Evolutionary conservation across 2,113 vertebrate species (phyloP), one percentile per base, ranked within the genome.

Genomic region (Nothoprocta perdicaria): DNA sequence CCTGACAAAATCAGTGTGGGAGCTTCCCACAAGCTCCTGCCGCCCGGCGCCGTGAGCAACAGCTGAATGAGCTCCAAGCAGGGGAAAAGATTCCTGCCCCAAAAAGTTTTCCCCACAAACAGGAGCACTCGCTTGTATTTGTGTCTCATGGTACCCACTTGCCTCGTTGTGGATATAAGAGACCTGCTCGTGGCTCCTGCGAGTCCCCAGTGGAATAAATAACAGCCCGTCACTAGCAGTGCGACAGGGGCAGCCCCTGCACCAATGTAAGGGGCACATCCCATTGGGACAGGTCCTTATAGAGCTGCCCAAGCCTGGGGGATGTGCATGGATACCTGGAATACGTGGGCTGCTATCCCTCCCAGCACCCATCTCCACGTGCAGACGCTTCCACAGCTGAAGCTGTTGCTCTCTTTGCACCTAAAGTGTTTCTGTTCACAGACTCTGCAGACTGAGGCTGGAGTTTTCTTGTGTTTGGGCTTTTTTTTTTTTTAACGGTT

Each of bases 1-100:
- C 68, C 68, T 50, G 76, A 96, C 94, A 96, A 96, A 96, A 95
- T 95, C 94, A 41, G 91, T 86, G 94, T 92, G 85, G 95, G 96
- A 92, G 94, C 89, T 80, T 19, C 61, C 76, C 84, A 89, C 80
- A 84, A 91, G 81, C 79, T 90, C 57, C 84, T 1, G 27, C 81
- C 74, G 92, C 92, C 91, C 84, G 4, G 4, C 50, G 11, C 22
- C 7, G 3, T 71, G 87, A 5, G 1, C 8, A 12, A 87, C 96
- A 93, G 91, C 92, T 86, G 89, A 93, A 93, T 92, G 69, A 10
- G 92, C 83, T 82, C 89, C 96, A 95, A 93, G 82, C 82, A 65
- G 81, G 75, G 85, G 85, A 53, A 74, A 69, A 33, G 79, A 29
- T 57, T 80, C 23, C 23, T 81, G 96, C 91, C 94, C 91, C 82